Base-by-base conservation (phyloP, 64 coral and sea anemone species). In the Trachythela sp. region DNA sequence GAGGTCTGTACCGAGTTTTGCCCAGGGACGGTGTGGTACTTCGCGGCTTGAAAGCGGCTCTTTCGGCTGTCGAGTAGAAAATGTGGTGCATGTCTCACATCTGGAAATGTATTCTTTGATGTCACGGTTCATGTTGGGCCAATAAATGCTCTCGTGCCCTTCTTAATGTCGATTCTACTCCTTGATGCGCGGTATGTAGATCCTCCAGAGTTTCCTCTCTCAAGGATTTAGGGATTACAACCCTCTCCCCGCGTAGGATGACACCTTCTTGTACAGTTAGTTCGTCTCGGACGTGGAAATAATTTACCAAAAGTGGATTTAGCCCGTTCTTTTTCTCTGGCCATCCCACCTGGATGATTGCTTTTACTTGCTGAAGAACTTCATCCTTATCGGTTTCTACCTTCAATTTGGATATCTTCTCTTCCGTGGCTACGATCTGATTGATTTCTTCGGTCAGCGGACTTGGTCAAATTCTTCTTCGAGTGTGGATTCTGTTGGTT, bases 51-150 rank as follows among this genome's bases (percentile, higher is more conserved):
- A 51, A 3, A 87, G 17, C 33, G 89, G 89, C 60, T 84, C 89
- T 14, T 50, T 84, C 22, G 20, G 31, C 22, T 90, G 76, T 31
- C 13, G 2, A 2, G 48, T 33, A 13, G 27, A 11, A 75, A 33
- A 41, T 24, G 13, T 59, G 13, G 11, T 34, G 80, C 80, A 90
- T 8, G 40, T 85, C 20, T 85, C 83, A 40, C 83, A 86, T 0
- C 31, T 34, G 35, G 36, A 48, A 51, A 90, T 90, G 43, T 56
- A 90, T 18, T 87, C 68, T 76, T 48, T 37, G 32, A 91, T 86
- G n/a, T 91, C 40, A 48, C 49, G 52, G 59, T 68, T 14, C 15
- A 68, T 3, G 30, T 14, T 14, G 59, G 59, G 59, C 59, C 59
- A 68, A 14, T 6, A 68, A 68, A 68, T 14, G 59, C 15, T 68